Evolutionary conservation across 2,797 vertebrate species (phyloP).

Genomic region (Neosilurus hyrtlii): DNA sequence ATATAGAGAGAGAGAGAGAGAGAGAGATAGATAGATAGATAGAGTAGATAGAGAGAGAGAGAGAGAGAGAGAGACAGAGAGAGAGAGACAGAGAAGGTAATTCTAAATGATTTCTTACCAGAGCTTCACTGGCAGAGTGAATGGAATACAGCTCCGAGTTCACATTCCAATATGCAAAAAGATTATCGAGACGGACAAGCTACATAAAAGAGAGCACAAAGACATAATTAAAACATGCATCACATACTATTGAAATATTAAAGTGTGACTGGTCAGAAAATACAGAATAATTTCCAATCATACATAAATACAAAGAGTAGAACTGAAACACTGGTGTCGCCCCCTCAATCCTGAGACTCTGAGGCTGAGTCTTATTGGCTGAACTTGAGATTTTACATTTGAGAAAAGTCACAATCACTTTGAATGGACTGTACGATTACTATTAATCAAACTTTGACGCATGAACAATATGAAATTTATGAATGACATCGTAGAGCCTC

Average conservation of each 20-base stretch:
- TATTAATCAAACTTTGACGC: not conserved
- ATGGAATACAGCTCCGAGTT: slow-evolving; percentile 88
- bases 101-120: slow-evolving; percentile 76
- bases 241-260: not conserved
- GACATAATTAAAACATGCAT: not conserved
- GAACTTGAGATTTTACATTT: not conserved
- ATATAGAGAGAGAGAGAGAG: no score
- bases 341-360: no score
- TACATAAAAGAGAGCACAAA: slow-evolving; percentile 55
- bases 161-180: slow-evolving; percentile 98
- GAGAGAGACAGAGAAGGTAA: not conserved
- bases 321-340: no score
- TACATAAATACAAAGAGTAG: no score
- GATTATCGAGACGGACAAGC: slow-evolving; percentile 89
- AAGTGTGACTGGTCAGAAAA: not conserved
- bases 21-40: no score
- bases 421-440: no score
- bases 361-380: not conserved
- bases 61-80: no score
- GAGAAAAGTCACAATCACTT: not conserved
- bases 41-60: no score
- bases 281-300: not conserved
- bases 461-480: not conserved
- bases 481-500: not conserved
- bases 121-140: slow-evolving; percentile 75